These are phyloP conservation scores for Pristionchus arcanus DNA, from an alignment of 2,888 invertebrate species.

Conservation along the genomic window DNA sequence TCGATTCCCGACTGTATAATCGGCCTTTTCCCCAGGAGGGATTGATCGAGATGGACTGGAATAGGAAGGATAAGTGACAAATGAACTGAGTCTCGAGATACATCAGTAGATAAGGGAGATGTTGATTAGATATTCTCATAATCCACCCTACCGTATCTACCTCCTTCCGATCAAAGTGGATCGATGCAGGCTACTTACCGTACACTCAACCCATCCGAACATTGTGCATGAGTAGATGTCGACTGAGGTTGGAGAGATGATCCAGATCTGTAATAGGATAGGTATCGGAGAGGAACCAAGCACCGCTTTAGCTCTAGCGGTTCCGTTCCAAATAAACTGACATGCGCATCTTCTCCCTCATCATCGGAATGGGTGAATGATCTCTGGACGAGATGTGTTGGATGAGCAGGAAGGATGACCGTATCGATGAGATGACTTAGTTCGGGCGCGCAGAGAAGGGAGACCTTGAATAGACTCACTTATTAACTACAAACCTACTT, in stretches of 20 bases:
- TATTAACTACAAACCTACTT: too few relatives aligned
- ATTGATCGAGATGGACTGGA: conserved; percentile 20
- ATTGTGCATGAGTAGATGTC: conserved; percentile 78
- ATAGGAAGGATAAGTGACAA: background rate
- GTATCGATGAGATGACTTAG: conserved; percentile 90
- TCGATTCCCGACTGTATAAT: background rate
- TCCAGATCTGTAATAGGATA: conserved; percentile 68
- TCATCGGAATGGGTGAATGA: conserved; percentile 27
- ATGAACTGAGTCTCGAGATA: too few relatives aligned
- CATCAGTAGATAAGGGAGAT: too few relatives aligned
- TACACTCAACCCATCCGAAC: conserved; percentile 79
- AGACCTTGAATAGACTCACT: conserved; percentile 79
- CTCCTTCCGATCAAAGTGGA: background rate
- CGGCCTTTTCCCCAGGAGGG: background rate
- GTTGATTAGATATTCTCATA: too few relatives aligned
- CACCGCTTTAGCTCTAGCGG: too few relatives aligned
- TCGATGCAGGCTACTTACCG: conserved; percentile 64
- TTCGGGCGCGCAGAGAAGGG: conserved; percentile 84
- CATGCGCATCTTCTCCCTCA: conserved; percentile 49
- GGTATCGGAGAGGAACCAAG: background rate
- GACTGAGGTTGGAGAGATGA: conserved; percentile 72
- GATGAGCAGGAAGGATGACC: conserved; percentile 66
- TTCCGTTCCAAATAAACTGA: too few relatives aligned
- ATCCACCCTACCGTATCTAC: too few relatives aligned
- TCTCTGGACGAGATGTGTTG: conserved; percentile 50